phyloP scores from a whole-genome alignment of 2,888 invertebrate species.

The Trachelus tabidus region DNA sequence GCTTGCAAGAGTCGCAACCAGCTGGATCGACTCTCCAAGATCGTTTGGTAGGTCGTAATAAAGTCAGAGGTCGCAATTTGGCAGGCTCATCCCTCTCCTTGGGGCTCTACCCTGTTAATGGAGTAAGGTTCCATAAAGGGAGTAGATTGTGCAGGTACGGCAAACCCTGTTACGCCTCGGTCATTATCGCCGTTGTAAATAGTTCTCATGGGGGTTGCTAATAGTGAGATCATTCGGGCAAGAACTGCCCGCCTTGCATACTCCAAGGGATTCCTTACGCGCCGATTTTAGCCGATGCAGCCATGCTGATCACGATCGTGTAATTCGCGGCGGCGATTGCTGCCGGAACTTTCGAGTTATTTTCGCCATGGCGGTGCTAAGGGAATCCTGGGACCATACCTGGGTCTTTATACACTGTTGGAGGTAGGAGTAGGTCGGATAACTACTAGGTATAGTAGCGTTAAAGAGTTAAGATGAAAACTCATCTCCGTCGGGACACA shows the following conservation, averaged over 20 bases:
- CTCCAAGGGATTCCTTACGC: not conserved
- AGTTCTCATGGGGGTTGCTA: slow-evolving; percentile 29
- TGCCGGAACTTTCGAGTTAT: not conserved
- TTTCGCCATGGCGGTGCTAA: not conserved
- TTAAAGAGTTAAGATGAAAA: no score
- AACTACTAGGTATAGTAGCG: no score
- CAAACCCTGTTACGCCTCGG: slow-evolving; percentile 21
- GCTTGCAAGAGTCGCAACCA: no score
- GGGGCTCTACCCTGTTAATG: slow-evolving; percentile 3
- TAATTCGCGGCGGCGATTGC: not conserved
- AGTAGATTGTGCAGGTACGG: slow-evolving; percentile 14
- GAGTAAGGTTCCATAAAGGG: slow-evolving; percentile 22
- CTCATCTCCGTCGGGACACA: no score
- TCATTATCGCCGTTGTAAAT: slow-evolving; percentile 30
- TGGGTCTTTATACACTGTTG: no score
- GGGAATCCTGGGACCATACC: no score
- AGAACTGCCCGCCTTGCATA: slow-evolving; percentile 5
- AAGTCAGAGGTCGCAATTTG: not conserved
- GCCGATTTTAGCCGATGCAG: not conserved
- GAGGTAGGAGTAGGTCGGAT: no score
- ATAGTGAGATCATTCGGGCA: slow-evolving; percentile 32
- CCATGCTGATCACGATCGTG: slow-evolving; percentile 3
- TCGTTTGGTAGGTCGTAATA: not conserved
- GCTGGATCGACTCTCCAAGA: not conserved
- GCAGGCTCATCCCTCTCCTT: not conserved